Base-by-base conservation (phyloP, 2,888 invertebrate genomes). In the Endotricha flammealis region DNA sequence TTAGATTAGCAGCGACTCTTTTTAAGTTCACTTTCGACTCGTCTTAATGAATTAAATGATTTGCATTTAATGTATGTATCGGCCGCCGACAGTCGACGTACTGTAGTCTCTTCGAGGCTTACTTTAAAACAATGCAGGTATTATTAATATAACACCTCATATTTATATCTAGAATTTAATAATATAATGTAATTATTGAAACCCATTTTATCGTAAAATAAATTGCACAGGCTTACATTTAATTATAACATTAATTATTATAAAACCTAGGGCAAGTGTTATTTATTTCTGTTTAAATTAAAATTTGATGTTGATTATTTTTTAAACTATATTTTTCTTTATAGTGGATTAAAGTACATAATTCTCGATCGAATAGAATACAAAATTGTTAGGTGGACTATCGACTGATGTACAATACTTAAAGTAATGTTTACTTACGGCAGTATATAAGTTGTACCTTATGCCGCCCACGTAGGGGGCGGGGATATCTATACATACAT, bases 281-380 rank as follows among this genome's bases (percentile, higher is more conserved):
- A 88, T 89, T 89, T 88, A 88, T 88, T 88, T 86, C 88, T 88
- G 87, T 88, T 88, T 87, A 86, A 82, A 81, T 71, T 76, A 80
- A 82, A 73, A 57, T 48, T 68, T 73, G 74, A 83, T 83, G 86
- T 85, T 86, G 72, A 85, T 83, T 85, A 85, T 80, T 86, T 79
- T 82, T 83, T 83, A 82, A 83, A 74, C 63, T 67, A 66, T 69
- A 59, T 70, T 73, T 77, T 76, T 73, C 62, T 71, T 73, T 66
- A 70, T 85, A 85, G 83, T 78, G 68, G 64, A 70, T 76, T 76
- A 76, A 83, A 85, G 83, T 83, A 83, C 83, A 83, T 85, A 80
- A 80, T 74, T 79, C 72, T 81, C 73, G 74, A 77, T 77, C 59
- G 69, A 80, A 76, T 83, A 86, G 82, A 80, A 64, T 74, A 83